A percentile compares a stretch with the other conserved stretches of the same genome.
These are phyloP conservation scores for Plagodis dolabraria DNA, from an alignment of 2,888 invertebrate genomes.

Conservation along the genomic window DNA sequence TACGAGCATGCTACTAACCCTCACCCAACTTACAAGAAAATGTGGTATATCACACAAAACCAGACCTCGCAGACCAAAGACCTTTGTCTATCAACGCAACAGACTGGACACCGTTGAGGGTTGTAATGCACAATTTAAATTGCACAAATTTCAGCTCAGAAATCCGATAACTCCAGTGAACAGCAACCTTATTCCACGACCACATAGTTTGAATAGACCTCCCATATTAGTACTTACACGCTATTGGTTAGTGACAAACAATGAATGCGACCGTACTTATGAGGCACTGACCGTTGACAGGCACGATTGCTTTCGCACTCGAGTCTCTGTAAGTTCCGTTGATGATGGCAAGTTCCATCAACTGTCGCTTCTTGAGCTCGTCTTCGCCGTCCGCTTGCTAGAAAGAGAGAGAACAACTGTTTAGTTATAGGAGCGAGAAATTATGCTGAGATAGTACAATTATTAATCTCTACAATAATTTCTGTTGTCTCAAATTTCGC, in stretches of 20 bases:
- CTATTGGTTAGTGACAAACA: slow-evolving; percentile 75
- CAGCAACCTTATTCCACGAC: background rate
- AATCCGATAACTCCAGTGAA: too few species aligned
- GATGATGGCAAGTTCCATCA: slow-evolving; percentile 99
- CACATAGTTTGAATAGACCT: background rate
- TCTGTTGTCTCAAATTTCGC: too few species aligned
- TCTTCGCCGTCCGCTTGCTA: slow-evolving; percentile 99
- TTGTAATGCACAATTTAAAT: too few species aligned
- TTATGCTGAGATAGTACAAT: too few species aligned
- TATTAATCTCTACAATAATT: too few species aligned
- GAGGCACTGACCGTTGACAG: slow-evolving; percentile 90
- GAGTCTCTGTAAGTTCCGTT: slow-evolving; percentile 99
- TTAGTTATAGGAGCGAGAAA: background rate
- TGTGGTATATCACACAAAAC: too few species aligned
- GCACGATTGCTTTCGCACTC: slow-evolving; percentile 93
- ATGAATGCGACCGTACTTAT: slow-evolving; percentile 83
- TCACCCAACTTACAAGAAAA: too few species aligned
- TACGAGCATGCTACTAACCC: too few species aligned
- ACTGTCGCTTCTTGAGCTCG: slow-evolving; percentile 99
- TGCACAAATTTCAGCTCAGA: too few species aligned
- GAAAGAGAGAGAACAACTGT: slow-evolving; percentile 39
- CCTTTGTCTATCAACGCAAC: too few species aligned
- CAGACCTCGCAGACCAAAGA: too few species aligned
- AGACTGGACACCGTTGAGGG: too few species aligned
- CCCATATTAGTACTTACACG: slow-evolving; percentile 7